Conservation (phyloP, 2,113 vertebrate genomes). For the Sitta europaea region DNA sequence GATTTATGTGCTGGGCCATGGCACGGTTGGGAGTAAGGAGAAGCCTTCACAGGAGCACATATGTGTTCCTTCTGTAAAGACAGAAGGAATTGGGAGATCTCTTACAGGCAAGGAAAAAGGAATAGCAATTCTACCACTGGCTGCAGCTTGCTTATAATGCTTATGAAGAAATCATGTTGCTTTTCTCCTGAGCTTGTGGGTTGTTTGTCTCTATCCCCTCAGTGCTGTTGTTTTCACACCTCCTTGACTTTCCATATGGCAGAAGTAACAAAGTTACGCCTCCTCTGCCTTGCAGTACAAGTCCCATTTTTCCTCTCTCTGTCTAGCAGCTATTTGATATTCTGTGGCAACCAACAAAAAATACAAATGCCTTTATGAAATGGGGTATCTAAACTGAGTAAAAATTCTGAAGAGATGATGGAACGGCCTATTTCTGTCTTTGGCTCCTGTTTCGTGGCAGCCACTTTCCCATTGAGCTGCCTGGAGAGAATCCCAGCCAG, state of each 20-base stretch:
- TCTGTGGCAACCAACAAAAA: background rate
- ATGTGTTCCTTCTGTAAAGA: background rate
- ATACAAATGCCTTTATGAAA: background rate
- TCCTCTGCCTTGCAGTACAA: background rate
- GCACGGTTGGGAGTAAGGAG: background rate
- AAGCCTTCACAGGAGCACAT: background rate
- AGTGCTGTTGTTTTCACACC: background rate
- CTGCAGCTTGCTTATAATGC: background rate
- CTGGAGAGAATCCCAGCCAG: background rate
- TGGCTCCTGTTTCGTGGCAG: background rate
- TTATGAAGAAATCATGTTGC: background rate
- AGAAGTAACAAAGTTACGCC: background rate
- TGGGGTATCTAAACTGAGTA: background rate
- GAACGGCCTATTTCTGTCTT: background rate
- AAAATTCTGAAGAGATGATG: background rate
- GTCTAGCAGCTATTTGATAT: background rate
- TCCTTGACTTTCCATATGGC: background rate
- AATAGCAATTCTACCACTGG: background rate
- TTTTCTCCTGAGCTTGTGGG: background rate
- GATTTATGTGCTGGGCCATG: background rate
- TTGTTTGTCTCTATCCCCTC: background rate
- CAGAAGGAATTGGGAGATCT: background rate
- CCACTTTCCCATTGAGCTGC: background rate
- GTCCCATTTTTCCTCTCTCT: background rate
- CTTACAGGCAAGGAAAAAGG: background rate